Evolutionary conservation across 2,888 invertebrate genomes (phyloP).

Genomic region (Ganaspis brasiliensis): DNA sequence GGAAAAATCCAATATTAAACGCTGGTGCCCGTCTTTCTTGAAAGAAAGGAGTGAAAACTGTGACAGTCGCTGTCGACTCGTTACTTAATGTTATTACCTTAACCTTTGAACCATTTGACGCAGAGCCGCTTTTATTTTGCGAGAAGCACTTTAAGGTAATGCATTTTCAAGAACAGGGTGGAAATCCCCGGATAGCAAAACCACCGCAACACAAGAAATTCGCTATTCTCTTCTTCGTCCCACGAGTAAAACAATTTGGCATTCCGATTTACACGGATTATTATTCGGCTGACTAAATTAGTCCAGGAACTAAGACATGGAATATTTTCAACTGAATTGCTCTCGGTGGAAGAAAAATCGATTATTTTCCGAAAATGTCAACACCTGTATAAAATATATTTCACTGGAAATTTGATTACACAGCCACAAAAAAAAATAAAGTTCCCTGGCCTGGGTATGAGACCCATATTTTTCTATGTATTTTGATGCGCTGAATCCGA

Average conservation of each 20-base stretch:
- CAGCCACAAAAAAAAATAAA: too few species aligned
- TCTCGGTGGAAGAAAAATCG: not conserved
- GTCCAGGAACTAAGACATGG: not conserved
- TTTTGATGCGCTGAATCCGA: too few species aligned
- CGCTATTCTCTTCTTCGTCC: not conserved
- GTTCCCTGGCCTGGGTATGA: too few species aligned
- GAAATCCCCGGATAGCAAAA: constrained; percentile 13
- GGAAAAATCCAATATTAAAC: constrained; percentile 1
- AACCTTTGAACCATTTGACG: constrained; percentile 43
- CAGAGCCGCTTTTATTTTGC: constrained; percentile 35
- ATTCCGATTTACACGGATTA: constrained; percentile 38
- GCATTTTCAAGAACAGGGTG: constrained; percentile 26
- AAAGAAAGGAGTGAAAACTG: constrained; percentile 27
- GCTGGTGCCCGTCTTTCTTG: not conserved
- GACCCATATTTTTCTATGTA: too few species aligned
- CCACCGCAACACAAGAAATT: constrained; percentile 24
- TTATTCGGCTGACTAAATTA: not conserved
- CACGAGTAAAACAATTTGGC: constrained; percentile 6
- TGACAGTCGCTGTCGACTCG: constrained; percentile 1
- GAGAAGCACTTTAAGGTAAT: constrained; percentile 41
- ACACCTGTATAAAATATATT: too few species aligned
- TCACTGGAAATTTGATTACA: too few species aligned
- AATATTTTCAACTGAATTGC: constrained; percentile 6
- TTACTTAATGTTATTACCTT: constrained; percentile 31
- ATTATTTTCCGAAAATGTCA: too few species aligned